Base-by-base conservation (phyloP, 2,888 invertebrate genomes). In the Anorthoa munda region DNA sequence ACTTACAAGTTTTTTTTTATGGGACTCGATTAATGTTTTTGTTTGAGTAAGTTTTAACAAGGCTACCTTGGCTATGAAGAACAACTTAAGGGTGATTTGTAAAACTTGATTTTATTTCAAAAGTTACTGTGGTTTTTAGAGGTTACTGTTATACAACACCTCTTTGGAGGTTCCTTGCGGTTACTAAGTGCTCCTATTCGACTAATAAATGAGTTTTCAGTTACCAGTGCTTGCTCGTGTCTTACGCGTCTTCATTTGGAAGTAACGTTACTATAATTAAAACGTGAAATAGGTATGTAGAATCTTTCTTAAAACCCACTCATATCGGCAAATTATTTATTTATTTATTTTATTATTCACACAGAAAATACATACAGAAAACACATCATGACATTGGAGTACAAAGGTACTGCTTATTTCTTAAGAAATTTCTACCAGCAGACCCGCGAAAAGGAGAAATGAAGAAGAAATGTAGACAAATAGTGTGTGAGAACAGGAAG, bases 1-100 rank as follows among this genome's bases (percentile, higher is more conserved):
- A 58, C 60, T 67, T 65, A 45, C 66, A 69, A 64, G 75, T n/a
- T 50, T 45, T 83, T 79, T 81, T 79, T 84, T 74, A 67, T 85
- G 60, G 56, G 70, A 67, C 46, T 58, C 85, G 21, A 76, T 68
- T 84, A 65, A 66, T 68, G 76, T 68, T 67, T 65, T 84, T 70
- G 53, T 66, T 60, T 53, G 26, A 56, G 56, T 13, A 84, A 70
- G 64, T 81, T 84, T 74, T 66, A 81, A 84, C 82, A 67, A 66
- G 51, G 12, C 61, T 65, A 72, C 59, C 23, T 72, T 53, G n/a
- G 31, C 13, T 39, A 23, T 58, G 45, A 60, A 53, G 13, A 61
- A n/a, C 4, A 45, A 69, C 13, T 66, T 60, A 39, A n/a, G 26
- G 39, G 39, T 67, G 48, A 80, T 80, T 80, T 64, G 46, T 51